Base-by-base conservation (phyloP, 1,140 invertebrate genomes). In the Drosophila paulistorum region DNA sequence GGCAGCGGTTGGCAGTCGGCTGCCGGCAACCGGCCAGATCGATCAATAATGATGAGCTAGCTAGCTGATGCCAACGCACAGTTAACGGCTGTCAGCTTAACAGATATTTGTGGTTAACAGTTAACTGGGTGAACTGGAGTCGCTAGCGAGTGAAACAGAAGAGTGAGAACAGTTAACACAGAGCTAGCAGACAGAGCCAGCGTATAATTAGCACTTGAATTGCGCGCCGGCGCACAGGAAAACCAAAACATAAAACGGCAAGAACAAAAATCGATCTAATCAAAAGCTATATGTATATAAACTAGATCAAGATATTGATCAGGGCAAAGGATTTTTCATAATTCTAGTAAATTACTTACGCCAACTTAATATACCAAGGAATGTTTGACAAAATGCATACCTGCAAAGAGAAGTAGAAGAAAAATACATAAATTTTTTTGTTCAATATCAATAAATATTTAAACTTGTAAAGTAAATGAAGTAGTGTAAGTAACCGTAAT, bases 11-110 rank as follows among this genome's bases (percentile, higher is more conserved):
- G 14, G 42, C 45, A 23, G 17, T 35, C 7, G 35, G 35, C 35
- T 10, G 7, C 45, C 17, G 45, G 9, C 20, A 51, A 23, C 17
- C 45, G 45, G 6, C 6, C 45, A 23, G 17, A 51, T 4, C 7
- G 17, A 51, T 51, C 45, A 51, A 51, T 51, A 51, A 23, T 10
- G 45, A 51, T 51, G 45, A 51, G 30, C 30, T 30, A 30, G 30
- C 30, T 30, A 13, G 37, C 37, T 1, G 37, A 39, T 39, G 45
- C 45, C 45, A 20, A 14, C 20, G 37, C 14, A 13, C 13, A 51
- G 17, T 51, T 51, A 51, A 51, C 45, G 45, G 45, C 45, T 51
- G 45, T 51, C 45, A 51, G 17, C 45, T 51, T 42, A 42, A 62
- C 58, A 42, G 55, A 30, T 45, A 51, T 10, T 51, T 51, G 17